Evolutionary conservation across 2,797 vertebrate species (phyloP).

Genomic region (Ceyx erithaca): DNA sequence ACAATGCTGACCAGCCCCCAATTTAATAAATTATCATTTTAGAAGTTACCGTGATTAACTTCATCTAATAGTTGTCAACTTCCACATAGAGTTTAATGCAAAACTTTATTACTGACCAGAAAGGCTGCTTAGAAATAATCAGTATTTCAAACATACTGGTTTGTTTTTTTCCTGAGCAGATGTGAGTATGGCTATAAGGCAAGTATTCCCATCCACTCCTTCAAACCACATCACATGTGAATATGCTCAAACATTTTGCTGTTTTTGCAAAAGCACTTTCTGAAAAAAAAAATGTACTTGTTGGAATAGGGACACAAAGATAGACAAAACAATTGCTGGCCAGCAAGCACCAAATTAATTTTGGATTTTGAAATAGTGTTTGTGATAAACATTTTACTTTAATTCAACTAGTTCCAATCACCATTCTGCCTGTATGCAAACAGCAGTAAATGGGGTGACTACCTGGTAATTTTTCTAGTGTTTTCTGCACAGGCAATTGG

Average conservation of each 20-base stretch:
- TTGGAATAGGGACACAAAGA: background rate
- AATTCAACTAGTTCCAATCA: background rate
- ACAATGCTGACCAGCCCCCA: background rate
- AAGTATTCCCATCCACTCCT: background rate
- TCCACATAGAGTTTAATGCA: background rate
- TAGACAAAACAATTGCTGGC: background rate
- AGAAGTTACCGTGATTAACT: background rate
- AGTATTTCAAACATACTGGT: background rate
- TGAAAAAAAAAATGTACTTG: background rate
- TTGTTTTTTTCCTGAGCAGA: background rate
- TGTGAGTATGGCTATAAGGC: background rate
- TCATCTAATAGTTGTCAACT: background rate
- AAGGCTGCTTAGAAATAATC: background rate
- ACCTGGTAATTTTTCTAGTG: background rate
- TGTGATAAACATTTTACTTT: background rate
- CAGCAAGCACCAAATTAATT: background rate
- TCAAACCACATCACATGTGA: background rate
- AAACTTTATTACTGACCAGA: background rate
- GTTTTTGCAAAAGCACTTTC: background rate
- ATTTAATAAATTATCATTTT: background rate
- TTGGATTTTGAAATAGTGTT: background rate
- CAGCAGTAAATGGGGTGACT: background rate
- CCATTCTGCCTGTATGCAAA: background rate
- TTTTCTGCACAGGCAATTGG: background rate
- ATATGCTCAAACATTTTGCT: fast-evolving